Percentiles rank a stretch among this genome's conserved stretches.
Evolutionary conservation across 2,888 invertebrate species (phyloP).

Genomic region (Drosophila recens): DNA sequence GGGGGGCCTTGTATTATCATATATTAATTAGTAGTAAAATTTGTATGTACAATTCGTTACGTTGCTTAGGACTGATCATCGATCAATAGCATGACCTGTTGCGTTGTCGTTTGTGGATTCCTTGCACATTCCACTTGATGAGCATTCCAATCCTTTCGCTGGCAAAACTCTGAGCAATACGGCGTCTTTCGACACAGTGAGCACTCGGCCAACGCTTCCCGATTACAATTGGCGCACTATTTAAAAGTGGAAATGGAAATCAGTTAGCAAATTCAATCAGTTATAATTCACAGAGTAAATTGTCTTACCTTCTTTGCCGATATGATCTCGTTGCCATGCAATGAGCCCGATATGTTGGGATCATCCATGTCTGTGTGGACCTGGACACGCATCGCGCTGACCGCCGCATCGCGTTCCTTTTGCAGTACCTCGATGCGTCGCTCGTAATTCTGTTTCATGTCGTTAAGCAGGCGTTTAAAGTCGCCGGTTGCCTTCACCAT

Average conservation of each 20-base stretch:
- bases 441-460: constrained; percentile 89
- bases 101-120: constrained; percentile 89
- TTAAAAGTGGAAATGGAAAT: neutral
- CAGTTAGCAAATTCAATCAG: neutral
- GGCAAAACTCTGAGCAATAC: constrained; percentile 95
- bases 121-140: constrained; percentile 94
- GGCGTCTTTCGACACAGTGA: constrained; percentile 94
- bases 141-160: constrained; percentile 94
- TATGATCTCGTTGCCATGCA: constrained; percentile 87
- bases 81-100: constrained; percentile 94
- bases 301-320: constrained; percentile 90
- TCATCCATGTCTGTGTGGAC: constrained; percentile 88
- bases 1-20: constrained; percentile 63
- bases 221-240: constrained; percentile 95
- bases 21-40: constrained; percentile 81
- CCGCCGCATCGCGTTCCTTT: constrained; percentile 89
- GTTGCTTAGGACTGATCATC: constrained; percentile 88
- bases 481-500: constrained; percentile 89
- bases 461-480: constrained; percentile 90
- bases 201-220: constrained; percentile 94
- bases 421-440: constrained; percentile 88
- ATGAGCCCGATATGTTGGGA: constrained; percentile 85
- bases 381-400: constrained; percentile 89
- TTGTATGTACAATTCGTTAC: constrained; percentile 84
- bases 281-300: neutral